Conservation (phyloP, 2,113 vertebrate species). For the Megaceryle torquata region DNA sequence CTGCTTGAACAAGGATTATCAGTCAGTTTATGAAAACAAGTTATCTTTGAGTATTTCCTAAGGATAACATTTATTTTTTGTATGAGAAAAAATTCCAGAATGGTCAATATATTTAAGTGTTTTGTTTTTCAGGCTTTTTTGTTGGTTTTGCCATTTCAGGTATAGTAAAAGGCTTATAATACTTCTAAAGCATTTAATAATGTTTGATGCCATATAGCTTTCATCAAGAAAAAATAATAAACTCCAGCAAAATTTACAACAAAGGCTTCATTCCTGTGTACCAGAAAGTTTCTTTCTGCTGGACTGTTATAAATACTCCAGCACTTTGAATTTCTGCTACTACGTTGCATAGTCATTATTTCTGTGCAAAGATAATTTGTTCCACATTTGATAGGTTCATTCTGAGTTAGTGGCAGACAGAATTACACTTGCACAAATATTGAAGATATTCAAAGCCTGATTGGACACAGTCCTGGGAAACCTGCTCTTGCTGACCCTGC, state of each 20-base stretch:
- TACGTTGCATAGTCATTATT: not conserved
- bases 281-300: not conserved
- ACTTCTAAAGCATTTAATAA: not conserved
- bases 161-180: not conserved
- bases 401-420: not conserved
- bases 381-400: not conserved
- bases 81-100: fast-evolving
- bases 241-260: not conserved
- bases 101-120: not conserved
- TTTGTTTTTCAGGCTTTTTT: not conserved
- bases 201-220: not conserved
- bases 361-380: not conserved
- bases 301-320: not conserved
- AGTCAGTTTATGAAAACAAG: not conserved
- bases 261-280: not conserved
- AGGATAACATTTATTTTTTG: not conserved
- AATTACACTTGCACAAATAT: not conserved
- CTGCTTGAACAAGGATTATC: not conserved
- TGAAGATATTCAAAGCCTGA: not conserved
- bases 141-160: not conserved
- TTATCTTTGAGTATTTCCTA: not conserved
- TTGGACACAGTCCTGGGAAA: not conserved
- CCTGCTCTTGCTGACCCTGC: not conserved
- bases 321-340: not conserved
- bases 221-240: not conserved